Percentiles rank a stretch among this genome's conserved stretches.
phyloP scores from a whole-genome alignment of 1,140 invertebrate genomes.

The Probaryconus sp. region DNA sequence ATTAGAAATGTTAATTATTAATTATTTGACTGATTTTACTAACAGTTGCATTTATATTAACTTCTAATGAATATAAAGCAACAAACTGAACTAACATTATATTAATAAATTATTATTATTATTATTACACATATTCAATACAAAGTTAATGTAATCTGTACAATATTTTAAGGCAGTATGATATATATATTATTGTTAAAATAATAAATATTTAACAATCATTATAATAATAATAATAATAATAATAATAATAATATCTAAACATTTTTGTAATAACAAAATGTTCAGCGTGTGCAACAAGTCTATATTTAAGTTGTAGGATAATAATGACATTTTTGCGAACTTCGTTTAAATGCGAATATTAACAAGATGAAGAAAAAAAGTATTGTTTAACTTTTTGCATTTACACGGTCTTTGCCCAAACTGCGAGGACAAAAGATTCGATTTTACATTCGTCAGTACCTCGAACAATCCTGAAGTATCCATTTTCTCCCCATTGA shows the following conservation, averaged over 20 bases:
- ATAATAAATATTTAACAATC: too few relatives aligned
- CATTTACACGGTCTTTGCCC: constrained; percentile 80
- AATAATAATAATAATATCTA: too few relatives aligned
- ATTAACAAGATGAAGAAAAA: constrained; percentile 3
- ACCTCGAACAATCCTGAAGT: constrained; percentile 89
- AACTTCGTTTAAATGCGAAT: constrained; percentile 17
- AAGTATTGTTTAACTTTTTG: background rate
- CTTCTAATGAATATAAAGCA: background rate
- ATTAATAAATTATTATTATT: too few relatives aligned
- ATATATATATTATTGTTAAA: too few relatives aligned
- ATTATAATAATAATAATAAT: too few relatives aligned
- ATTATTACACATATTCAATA: too few relatives aligned
- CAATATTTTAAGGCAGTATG: too few relatives aligned
- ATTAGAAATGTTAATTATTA: background rate
- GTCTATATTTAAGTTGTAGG: background rate
- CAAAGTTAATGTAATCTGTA: too few relatives aligned
- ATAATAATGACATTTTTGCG: background rate
- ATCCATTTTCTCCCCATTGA: constrained; percentile 92
- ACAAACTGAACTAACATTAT: too few relatives aligned
- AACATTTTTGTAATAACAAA: constrained; percentile 1
- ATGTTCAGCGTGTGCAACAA: too few relatives aligned
- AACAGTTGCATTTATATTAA: background rate
- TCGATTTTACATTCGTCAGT: constrained; percentile 92
- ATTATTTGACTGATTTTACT: too few relatives aligned
- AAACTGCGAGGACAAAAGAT: constrained; percentile 87